Base-by-base conservation (phyloP, 2,888 invertebrate species). In the Rhagium mordax region DNA sequence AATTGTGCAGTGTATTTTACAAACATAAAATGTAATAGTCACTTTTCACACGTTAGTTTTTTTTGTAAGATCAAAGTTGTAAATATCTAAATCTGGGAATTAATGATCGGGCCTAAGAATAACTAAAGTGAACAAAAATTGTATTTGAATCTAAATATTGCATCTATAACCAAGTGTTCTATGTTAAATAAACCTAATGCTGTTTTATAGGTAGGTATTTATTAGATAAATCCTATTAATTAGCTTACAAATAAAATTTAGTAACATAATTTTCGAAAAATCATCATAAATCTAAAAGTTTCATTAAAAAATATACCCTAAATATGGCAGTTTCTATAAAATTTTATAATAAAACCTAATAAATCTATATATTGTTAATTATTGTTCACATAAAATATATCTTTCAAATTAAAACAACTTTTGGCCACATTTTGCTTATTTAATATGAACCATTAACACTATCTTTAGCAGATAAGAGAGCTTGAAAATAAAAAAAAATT, bases 391-490 rank as follows among this genome's bases (percentile, higher is more conserved):
- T 65, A 61, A 66, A 71, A 66, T 71, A 71, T 66, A 66, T 51
- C 47, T 60, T 47, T 49, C 33, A 16, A 33, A 33, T 49, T 18
- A 62, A 53, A 72, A 60, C 29, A 55, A 41, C 41, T 29, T 55
- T 66, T 66, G 71, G 66, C 53, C 65, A 71, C 59, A 71, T 41
- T 21, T 65, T 65, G 10, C 16, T 16, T 61, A 66, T 66, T 16
- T 33, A 59, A 49, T 48, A 16, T 15, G 55, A 62, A 72, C 21
- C 61, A 55, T 47, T 57, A 55, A 57, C 57, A 29, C 16, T 47
- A 57, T 57, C 47, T 20, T 57, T 21, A 74, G 74, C 76, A 70
- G 71, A 74, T 59, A 75, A 78, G 78, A 78, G 78, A 78, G 78
- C 78, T 78, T 78, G 78, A 78, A 78, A 78, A 67, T 67, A 4